Evolutionary conservation across 1,140 invertebrate genomes (phyloP).

Genomic region (Conopomorpha cramerella): DNA sequence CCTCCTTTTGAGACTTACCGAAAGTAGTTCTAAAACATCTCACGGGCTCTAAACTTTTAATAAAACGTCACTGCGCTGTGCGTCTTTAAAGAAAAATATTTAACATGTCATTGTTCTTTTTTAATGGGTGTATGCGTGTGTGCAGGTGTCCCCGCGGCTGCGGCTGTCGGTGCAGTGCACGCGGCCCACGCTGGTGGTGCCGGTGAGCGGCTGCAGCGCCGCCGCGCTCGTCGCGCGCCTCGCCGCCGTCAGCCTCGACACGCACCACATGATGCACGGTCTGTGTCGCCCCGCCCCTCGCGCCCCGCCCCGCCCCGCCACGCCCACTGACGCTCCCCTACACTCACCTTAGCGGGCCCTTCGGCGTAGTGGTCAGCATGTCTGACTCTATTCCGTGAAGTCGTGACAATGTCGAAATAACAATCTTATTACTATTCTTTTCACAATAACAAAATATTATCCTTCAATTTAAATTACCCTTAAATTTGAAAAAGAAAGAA

Average conservation of each 20-base stretch:
- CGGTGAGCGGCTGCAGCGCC: constrained; percentile 79
- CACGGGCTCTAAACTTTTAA: background rate
- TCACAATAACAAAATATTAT: background rate
- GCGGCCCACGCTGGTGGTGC: constrained; percentile 86
- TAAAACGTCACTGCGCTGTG: too few relatives aligned
- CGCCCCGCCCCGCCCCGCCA: constrained; percentile 21
- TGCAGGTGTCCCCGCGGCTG: constrained; percentile 51
- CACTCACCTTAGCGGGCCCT: too few relatives aligned
- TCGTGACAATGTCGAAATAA: background rate
- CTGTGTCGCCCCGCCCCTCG: constrained; percentile 60
- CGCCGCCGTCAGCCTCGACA: constrained; percentile 78
- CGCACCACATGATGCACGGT: constrained; percentile 71
- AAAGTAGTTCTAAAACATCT: background rate
- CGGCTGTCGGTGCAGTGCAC: constrained; percentile 68
- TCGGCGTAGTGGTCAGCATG: too few relatives aligned
- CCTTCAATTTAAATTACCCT: too few relatives aligned
- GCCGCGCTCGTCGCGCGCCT: constrained; percentile 83
- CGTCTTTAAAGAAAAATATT: background rate
- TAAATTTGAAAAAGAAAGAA: too few relatives aligned
- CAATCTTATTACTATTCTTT: background rate
- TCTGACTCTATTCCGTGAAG: too few relatives aligned
- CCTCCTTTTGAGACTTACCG: background rate
- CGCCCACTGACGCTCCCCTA: constrained; percentile 10
- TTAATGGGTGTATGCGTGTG: constrained; percentile 25
- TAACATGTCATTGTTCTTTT: background rate